Base-by-base conservation (phyloP, 2,113 vertebrate species). In the Halcyon malimbica region DNA sequence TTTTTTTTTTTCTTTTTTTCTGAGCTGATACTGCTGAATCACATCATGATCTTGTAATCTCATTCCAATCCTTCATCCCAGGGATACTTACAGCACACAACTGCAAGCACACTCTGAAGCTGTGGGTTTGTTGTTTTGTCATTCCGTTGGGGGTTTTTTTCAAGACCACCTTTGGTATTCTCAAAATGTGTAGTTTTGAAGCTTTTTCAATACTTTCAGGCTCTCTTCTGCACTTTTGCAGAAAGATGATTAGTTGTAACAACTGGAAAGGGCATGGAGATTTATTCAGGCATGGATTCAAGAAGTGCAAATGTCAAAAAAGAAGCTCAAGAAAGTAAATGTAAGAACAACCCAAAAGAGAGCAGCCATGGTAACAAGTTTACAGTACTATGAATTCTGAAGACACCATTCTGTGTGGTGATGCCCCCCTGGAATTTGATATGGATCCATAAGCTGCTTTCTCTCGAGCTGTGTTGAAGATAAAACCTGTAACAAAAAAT, bases 271-370 rank as follows among this genome's bases (percentile, higher is more conserved):
- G 95, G 87, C 96, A 95, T 5, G 28, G 46, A 91, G 83, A 97
- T 97, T 97, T 93, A 96, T 91, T 94, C 64, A 91, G 91, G 92
- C 83, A 46, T 9, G 57, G 67, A 89, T 67, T 93, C n/a, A 59
- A 85, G 91, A 92, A 96, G 92, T 83, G 67, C 83, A 98, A 97
- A 98, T 97, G 96, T 97, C 87, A 97, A 77, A 96, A 93, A 88
- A 89, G 74, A 92, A 90, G 44, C 31, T 60, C 76, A 87, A 89
- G 64, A 89, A 90, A 88, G 73, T 68, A 86, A 95, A 94, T 84
- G 70, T 25, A 83, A 79, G 67, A 92, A 17, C 29, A 80, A 59
- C 39, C 64, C 41, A 79, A 56, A 83, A 63, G 33, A 94, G 35
- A 95, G 78, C 69, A 62, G 60, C 37, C 31, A 62, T 64, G 70